A percentile compares a stretch with the other conserved stretches of the same genome.
phyloP scores from a whole-genome alignment of 2,888 invertebrate species.

The Acleris laterana region DNA sequence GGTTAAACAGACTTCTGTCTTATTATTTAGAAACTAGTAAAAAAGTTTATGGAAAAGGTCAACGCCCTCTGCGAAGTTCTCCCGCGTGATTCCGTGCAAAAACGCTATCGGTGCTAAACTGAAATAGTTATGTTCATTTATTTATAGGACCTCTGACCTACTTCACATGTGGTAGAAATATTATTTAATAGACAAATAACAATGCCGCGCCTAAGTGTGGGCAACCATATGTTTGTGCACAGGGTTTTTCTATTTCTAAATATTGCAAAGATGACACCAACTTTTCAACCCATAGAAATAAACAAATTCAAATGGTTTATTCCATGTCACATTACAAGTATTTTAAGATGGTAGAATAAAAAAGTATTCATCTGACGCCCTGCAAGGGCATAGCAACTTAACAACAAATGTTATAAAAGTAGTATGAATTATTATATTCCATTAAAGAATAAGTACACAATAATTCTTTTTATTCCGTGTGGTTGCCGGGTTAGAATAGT shows the following conservation, averaged over 20 bases:
- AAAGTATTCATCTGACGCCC: too few species aligned
- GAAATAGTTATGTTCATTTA: constrained; percentile 60
- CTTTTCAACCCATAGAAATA: neutral
- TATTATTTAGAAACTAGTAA: neutral
- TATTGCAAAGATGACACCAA: constrained; percentile 16
- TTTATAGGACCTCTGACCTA: constrained; percentile 63
- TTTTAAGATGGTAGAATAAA: too few species aligned
- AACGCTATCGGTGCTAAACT: constrained; percentile 56
- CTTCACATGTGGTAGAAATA: constrained; percentile 58
- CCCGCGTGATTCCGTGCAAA: constrained; percentile 53
- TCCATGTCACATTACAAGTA: too few species aligned
- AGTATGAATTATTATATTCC: too few species aligned
- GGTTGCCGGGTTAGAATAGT: too few species aligned
- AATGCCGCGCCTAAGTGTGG: constrained; percentile 55
- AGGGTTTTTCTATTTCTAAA: constrained; percentile 8
- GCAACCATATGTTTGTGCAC: constrained; percentile 53
- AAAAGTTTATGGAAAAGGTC: constrained; percentile 21
- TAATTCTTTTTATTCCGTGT: too few species aligned
- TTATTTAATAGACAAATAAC: constrained; percentile 54
- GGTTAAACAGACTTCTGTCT: neutral
- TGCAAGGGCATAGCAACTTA: too few species aligned
- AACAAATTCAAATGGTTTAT: too few species aligned
- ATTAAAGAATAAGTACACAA: too few species aligned
- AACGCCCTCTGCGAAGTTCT: constrained; percentile 16
- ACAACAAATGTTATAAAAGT: too few species aligned